Base-by-base conservation (phyloP, 2,113 vertebrate species). In the Campylomormyrus numenius region DNA sequence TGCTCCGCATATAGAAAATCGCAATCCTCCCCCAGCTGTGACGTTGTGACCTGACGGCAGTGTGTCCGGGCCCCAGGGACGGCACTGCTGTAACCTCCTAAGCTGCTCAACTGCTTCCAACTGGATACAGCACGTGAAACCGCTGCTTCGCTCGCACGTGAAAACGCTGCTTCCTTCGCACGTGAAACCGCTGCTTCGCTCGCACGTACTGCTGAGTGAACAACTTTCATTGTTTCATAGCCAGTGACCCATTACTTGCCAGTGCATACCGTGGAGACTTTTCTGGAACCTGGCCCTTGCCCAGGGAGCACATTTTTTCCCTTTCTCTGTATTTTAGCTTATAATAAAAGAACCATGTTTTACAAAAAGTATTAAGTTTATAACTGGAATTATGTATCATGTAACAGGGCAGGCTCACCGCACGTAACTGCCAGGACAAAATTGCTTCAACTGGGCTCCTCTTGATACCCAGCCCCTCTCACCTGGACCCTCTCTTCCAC, bases 251-350 rank as follows among this genome's bases (percentile, higher is more conserved):
- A 80, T 21, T 80, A 80, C 74, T 80, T 42, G 74, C 74, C 74
- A 39, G 10, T 80, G 13, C 1, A 7, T 1, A 19, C 74, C 15
- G 10, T 80, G 62, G 62, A 70, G 62, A 70, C n/a, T 77, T 39
- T 74, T 11, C 92, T 77, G 90, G 85, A 90, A 5, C 83, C 45
- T 48, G 45, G 42, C 21, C 83, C 83, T 46, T 85, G 45, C 7
- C 19, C 80, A n/a, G 45, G 45, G 21, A 48, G 21, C 45, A 85
- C 17, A 85, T 10, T 48, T 84, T 48, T 21, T 84, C 42, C 42
- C 80, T 17, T n/a, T 35, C 13, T 19, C 77, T 19, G 19, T 83
- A 7, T 10, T 83, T 48, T n/a, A n/a, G 46, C 35, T 85, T 46
- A 1, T n/a, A 21, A 85, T 48, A 48, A 85, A 24, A 24, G 45